Base-by-base conservation (phyloP, 53 echinoderm and acorn worm species). In the Actinopyga echinites region DNA sequence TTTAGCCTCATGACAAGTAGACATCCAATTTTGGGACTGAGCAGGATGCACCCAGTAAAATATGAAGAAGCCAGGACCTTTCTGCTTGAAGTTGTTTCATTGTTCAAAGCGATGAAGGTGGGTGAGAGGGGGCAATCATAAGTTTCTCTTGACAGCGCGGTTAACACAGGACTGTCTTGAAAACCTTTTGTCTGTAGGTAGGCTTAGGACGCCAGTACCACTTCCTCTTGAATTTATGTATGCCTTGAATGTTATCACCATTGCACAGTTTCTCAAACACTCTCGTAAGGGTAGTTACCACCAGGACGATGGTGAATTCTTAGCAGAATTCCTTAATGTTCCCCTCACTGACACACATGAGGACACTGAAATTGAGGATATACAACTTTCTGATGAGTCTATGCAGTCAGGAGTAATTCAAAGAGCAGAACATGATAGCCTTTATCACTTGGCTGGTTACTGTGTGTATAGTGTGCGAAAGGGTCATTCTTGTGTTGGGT, bases 141-240 rank as follows among this genome's bases (percentile, higher is more conserved):
- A 55, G 64, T 90, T 64, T 35, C 69, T 90, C 28, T 56, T 93
- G 0, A 90, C 90, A 38, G 57, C 77, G 4, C 42, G 93, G 36
- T 60, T 90, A 13, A 89, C 85, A 11, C 90, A 93, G 30, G 88
- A 93, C 62, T 93, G 90, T 69, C 64, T 93, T 30, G 90, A 62
- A 22, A 90, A 90, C 69, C 75, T 93, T 6, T 90, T 90, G 40
- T 56, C 75, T 29, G 75, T 62, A 9, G 87, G 89, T 35, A 49
- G 87, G 26, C 64, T 82, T 64, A 86, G 57, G 75, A 90, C 90
- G 34, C 93, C 90, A 6, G 59, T 90, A 7, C 93, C 86, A 65
- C 69, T 88, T 24, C 93, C 93, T 20, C 52, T 93, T 5, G 93
- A 86, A 79, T 93, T 93, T 52, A 85, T 79, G 37, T 93, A 26